Conservation (phyloP, 2,888 invertebrate genomes). For the Trachelus tabidus region DNA sequence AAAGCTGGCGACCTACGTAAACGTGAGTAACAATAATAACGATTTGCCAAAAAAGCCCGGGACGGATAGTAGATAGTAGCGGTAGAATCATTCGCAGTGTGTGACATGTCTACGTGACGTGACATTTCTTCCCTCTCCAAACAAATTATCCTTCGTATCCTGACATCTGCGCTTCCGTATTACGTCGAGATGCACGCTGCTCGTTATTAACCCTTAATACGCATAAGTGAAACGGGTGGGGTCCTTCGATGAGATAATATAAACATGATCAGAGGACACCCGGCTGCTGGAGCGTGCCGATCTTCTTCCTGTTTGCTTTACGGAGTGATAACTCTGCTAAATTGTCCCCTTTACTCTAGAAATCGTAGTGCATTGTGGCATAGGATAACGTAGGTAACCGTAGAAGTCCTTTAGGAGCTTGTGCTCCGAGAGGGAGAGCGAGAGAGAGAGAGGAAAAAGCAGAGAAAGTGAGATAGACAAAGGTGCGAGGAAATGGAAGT, state of each 20-base stretch:
- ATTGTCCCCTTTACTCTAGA: background rate
- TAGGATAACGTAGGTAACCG: background rate
- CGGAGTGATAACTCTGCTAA: background rate
- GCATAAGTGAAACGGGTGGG: conserved; percentile 2
- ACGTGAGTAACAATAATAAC: conserved; percentile 41
- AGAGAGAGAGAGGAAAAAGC: no score
- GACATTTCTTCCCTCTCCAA: conserved; percentile 9
- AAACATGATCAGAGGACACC: conserved; percentile 1
- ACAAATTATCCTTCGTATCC: conserved; percentile 8
- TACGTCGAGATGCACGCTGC: conserved; percentile 20
- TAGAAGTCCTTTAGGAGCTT: background rate
- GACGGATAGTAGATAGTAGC: background rate
- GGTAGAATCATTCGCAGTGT: conserved; percentile 16
- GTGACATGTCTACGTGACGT: conserved; percentile 15
- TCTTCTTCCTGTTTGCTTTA: background rate
- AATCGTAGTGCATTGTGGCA: background rate
- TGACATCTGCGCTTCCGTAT: conserved; percentile 9
- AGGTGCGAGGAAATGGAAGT: background rate
- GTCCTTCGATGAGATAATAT: background rate
- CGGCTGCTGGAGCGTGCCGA: background rate
- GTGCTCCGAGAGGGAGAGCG: background rate
- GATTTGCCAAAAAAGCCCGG: conserved; percentile 3
- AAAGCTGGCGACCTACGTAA: conserved; percentile 22
- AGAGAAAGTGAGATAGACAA: background rate
- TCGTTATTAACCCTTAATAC: background rate